Conservation (phyloP, 2,113 vertebrate genomes). For the Sigmodon hispidus region DNA sequence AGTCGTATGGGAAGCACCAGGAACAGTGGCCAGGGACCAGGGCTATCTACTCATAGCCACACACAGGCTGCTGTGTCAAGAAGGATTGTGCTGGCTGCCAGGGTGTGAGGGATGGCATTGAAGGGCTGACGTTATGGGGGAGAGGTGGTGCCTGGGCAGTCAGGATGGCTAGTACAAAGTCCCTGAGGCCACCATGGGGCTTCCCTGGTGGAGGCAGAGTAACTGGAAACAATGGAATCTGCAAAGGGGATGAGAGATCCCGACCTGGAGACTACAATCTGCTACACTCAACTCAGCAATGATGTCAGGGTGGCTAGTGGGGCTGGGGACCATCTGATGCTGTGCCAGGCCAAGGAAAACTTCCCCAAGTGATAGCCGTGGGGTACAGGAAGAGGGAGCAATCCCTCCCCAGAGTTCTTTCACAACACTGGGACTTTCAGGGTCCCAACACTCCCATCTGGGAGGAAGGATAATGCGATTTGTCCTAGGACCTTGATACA, state of each 20-base stretch:
- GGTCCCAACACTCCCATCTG: not conserved
- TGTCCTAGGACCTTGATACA: not conserved
- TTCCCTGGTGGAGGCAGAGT: not conserved
- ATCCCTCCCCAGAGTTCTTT: not conserved
- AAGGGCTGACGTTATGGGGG: not conserved
- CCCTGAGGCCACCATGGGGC: not conserved
- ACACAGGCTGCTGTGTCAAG: not conserved
- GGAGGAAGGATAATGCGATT: not conserved
- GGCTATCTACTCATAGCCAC: no score
- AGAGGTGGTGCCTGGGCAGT: not conserved
- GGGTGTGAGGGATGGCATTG: not conserved
- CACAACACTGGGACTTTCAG: not conserved
- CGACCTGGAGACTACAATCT: not conserved
- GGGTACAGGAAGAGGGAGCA: no score
- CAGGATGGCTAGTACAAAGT: not conserved
- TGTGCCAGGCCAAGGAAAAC: not conserved
- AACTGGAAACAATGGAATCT: not conserved
- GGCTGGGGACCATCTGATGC: not conserved
- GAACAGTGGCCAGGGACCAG: not conserved
- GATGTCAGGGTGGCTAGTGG: not conserved
- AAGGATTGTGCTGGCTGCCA: not conserved
- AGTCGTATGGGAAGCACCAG: not conserved
- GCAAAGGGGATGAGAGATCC: not conserved
- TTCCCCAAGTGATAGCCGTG: not conserved
- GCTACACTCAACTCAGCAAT: not conserved